phyloP scores from a whole-genome alignment of 1,140 invertebrate species.

The Tetramorium parvispinum region DNA sequence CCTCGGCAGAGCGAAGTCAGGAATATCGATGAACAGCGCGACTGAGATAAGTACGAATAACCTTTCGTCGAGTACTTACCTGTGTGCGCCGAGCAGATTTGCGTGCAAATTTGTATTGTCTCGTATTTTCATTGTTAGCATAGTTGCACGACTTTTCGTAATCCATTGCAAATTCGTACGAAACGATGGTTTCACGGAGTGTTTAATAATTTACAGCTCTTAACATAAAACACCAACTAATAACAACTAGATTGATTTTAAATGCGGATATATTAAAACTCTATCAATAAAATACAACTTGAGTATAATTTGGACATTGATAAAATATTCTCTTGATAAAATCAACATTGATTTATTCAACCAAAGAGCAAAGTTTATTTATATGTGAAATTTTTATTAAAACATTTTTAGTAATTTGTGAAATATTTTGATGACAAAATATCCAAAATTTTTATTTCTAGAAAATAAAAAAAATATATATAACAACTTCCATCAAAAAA shows the following conservation, averaged over 20 bases:
- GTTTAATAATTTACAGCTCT: conserved; percentile 4
- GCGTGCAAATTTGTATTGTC: conserved; percentile 43
- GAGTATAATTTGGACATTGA: background rate
- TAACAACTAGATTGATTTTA: background rate
- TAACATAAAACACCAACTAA: background rate
- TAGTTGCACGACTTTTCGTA: background rate
- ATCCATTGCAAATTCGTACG: background rate
- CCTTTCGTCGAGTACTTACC: conserved; percentile 55
- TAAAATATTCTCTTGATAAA: background rate
- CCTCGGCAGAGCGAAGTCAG: conserved; percentile 38
- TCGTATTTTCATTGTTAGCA: conserved; percentile 4
- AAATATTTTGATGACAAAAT: conserved; percentile 13
- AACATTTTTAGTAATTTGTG: conserved; percentile 1
- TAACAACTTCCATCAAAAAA: conserved; percentile 33
- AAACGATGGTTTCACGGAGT: background rate
- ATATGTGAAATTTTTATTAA: background rate
- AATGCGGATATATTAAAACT: background rate
- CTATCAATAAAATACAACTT: background rate
- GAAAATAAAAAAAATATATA: background rate
- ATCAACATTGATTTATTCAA: conserved; percentile 35
- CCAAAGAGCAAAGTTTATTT: conserved; percentile 6
- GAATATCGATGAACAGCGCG: conserved; percentile 70
- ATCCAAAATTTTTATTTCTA: conserved; percentile 31
- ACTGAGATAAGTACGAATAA: conserved; percentile 53
- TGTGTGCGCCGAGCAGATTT: conserved; percentile 18